Percentiles rank a stretch among this genome's conserved stretches.
Conservation (phyloP, 2,888 invertebrate species). For the Diarsia mendica region DNA sequence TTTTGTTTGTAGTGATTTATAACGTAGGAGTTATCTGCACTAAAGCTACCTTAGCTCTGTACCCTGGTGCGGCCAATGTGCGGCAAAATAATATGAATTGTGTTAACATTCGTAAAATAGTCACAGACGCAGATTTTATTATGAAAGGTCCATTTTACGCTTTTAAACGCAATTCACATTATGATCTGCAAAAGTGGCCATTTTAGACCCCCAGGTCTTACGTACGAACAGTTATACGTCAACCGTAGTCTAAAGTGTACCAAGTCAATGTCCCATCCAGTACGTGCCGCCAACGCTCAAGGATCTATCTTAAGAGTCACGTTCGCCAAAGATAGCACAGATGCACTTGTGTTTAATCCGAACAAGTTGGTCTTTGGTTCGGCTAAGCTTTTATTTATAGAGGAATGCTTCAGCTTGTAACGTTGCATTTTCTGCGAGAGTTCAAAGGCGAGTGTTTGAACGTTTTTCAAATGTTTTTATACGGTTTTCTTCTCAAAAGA, state of each 20-base stretch:
- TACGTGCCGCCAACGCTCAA: slow-evolving; percentile 2
- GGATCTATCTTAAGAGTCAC: slow-evolving; percentile 42
- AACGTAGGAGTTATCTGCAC: too few relatives aligned
- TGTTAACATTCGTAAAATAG: too few relatives aligned
- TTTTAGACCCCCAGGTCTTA: slow-evolving; percentile 2
- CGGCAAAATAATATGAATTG: too few relatives aligned
- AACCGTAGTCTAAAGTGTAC: background rate
- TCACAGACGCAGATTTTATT: too few relatives aligned
- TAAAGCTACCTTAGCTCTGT: too few relatives aligned
- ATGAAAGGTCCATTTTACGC: too few relatives aligned
- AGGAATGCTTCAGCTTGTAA: slow-evolving; percentile 21
- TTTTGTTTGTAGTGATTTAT: too few relatives aligned
- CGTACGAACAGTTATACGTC: background rate
- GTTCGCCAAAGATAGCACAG: slow-evolving; percentile 39
- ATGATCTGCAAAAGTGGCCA: too few relatives aligned
- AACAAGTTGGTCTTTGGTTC: slow-evolving; percentile 45
- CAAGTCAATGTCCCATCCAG: slow-evolving; percentile 33
- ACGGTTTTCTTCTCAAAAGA: slow-evolving; percentile 1
- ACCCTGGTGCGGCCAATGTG: too few relatives aligned
- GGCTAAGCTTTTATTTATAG: slow-evolving; percentile 53
- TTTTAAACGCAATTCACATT: too few relatives aligned
- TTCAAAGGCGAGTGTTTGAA: slow-evolving; percentile 4
- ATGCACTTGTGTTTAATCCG: slow-evolving; percentile 57
- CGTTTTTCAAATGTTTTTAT: slow-evolving; percentile 1
- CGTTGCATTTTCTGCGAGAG: slow-evolving; percentile 31